phyloP scores from a whole-genome alignment of 1,140 invertebrate genomes.

The Adoxophyes honmai region DNA sequence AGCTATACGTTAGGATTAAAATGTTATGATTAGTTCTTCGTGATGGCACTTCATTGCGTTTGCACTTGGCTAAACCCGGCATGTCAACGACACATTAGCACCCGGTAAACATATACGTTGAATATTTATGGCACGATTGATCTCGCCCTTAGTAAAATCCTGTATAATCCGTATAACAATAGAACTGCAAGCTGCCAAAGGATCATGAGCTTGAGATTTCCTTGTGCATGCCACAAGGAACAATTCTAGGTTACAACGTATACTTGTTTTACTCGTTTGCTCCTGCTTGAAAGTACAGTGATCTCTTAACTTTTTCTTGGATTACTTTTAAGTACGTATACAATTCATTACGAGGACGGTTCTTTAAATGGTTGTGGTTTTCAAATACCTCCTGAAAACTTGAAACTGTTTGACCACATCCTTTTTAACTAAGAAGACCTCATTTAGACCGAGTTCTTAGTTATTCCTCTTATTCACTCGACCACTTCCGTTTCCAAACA shows the following conservation, averaged over 20 bases:
- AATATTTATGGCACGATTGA: slow-evolving; percentile 10
- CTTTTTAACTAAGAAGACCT: not conserved
- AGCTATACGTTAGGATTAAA: no score
- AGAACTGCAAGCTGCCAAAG: slow-evolving; percentile 5
- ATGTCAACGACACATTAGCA: slow-evolving; percentile 9
- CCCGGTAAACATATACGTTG: slow-evolving; percentile 1
- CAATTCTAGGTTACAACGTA: not conserved
- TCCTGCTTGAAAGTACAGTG: not conserved
- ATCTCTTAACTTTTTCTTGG: no score
- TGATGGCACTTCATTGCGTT: not conserved
- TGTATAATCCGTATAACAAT: slow-evolving; percentile 12
- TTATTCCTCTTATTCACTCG: slow-evolving; percentile 6
- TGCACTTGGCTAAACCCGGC: not conserved
- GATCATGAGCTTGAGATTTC: not conserved
- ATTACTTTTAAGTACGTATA: no score
- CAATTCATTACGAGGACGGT: no score
- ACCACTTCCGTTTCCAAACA: slow-evolving; percentile 14
- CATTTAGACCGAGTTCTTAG: not conserved
- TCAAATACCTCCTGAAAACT: not conserved
- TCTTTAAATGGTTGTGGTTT: not conserved
- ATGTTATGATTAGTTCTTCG: no score
- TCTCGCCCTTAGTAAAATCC: slow-evolving; percentile 12
- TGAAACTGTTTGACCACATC: not conserved
- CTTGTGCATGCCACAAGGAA: not conserved
- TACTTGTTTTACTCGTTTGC: not conserved